Conservation (phyloP, 2,888 invertebrate genomes). For the Lepetodrilus schrolli region DNA sequence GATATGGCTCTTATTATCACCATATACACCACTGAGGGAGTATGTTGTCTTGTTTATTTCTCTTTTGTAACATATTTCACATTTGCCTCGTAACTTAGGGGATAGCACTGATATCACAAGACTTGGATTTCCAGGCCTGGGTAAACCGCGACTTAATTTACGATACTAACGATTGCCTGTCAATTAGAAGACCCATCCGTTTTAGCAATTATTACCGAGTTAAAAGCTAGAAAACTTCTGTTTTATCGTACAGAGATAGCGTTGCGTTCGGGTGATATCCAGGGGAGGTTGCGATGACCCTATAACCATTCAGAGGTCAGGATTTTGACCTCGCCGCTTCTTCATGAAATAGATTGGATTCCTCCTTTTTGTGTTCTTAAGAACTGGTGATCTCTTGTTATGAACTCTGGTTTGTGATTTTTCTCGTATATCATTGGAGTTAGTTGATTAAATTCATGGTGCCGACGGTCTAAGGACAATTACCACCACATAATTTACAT, state of each 20-base stretch:
- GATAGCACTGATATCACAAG: not conserved
- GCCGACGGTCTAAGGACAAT: not conserved
- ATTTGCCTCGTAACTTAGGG: conserved; percentile 9
- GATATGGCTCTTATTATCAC: not conserved
- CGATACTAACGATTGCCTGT: conserved; percentile 20
- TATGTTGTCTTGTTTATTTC: not conserved
- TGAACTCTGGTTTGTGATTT: not conserved
- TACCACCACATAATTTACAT: not conserved
- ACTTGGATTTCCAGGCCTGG: conserved; percentile 9
- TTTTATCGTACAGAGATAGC: not conserved
- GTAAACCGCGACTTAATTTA: conserved; percentile 3
- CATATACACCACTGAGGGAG: not conserved
- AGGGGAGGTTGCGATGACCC: not conserved
- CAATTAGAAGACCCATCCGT: conserved; percentile 9
- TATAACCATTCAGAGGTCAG: not conserved
- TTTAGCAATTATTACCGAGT: conserved; percentile 12
- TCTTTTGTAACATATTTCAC: conserved; percentile 14
- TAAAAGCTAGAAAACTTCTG: conserved; percentile 26
- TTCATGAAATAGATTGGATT: conserved; percentile 17
- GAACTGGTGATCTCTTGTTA: not conserved
- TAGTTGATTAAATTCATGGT: not conserved
- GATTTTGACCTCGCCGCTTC: not conserved
- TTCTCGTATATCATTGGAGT: not conserved
- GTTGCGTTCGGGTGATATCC: not conserved
- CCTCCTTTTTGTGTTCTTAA: conserved; percentile 12